Evolutionary conservation across 2,888 invertebrate genomes (phyloP).

Genomic region (Peribatodes rhomboidaria): DNA sequence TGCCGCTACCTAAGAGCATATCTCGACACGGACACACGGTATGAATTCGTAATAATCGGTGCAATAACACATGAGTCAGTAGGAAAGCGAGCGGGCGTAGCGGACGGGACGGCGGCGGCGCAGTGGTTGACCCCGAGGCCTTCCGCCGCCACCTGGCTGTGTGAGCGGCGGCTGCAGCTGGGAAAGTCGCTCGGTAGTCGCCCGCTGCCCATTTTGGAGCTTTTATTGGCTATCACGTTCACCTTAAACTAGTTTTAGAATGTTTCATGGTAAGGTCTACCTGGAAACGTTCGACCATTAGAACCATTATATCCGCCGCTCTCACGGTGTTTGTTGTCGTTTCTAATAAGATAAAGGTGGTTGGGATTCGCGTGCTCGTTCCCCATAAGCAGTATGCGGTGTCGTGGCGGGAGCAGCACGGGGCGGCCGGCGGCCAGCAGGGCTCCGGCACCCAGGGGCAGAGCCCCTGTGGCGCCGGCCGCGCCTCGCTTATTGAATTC

Average conservation of each 20-base stretch:
- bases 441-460: slow-evolving; percentile 71
- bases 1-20: slow-evolving; percentile 42
- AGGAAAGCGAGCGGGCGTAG: slow-evolving; percentile 40
- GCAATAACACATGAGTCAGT: slow-evolving; percentile 43
- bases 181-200: slow-evolving; percentile 78
- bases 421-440: slow-evolving; percentile 64
- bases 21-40: slow-evolving; percentile 44
- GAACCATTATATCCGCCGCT: slow-evolving; percentile 63
- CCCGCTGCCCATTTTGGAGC: slow-evolving; percentile 73
- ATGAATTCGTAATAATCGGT: slow-evolving; percentile 46
- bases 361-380: slow-evolving; percentile 76
- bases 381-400: slow-evolving; percentile 69
- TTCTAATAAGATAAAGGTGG: slow-evolving; percentile 46
- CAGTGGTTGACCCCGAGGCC: slow-evolving; percentile 65
- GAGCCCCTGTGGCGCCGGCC: slow-evolving; percentile 66
- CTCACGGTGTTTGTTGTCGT: slow-evolving; percentile 72
- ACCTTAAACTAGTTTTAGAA: slow-evolving; percentile 80
- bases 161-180: slow-evolving; percentile 70
- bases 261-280: slow-evolving; percentile 72
- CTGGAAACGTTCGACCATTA: slow-evolving; percentile 49
- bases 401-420: slow-evolving; percentile 66
- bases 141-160: slow-evolving; percentile 59
- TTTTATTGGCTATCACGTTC: slow-evolving; percentile 82
- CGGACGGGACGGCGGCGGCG: slow-evolving; percentile 37
- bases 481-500: slow-evolving; percentile 73